Base-by-base conservation (phyloP, 2,113 vertebrate genomes). In the Lycaon pictus region DNA sequence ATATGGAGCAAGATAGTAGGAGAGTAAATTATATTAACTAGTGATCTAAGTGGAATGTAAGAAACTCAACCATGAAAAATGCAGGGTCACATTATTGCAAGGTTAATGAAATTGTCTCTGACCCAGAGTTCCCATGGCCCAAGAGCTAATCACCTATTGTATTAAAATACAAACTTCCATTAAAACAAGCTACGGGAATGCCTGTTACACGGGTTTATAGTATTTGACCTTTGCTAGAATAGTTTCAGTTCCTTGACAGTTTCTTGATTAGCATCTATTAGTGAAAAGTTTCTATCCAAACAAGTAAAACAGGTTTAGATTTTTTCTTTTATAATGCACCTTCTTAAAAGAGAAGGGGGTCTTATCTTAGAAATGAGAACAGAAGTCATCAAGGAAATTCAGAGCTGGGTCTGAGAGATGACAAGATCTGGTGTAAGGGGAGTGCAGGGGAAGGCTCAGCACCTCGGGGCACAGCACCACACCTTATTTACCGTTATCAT, bases 191-290 rank as follows among this genome's bases (percentile, higher is more conserved):
- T 95, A 20, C 63, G 2, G 51, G n/a, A 74, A 32, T 69, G 17
- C 76, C 88, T 53, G 56, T 48, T 72, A 72, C 4, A 94, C 37
- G n/a, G 13, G 76, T 92, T 65, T 37, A 56, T 11, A 87, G 48
- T 4, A n/a, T 95, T 81, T 93, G 96, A 93, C 53, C 86, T 88
- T 80, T 5, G 16, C 56, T 84, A 72, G 62, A 74, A 72, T 4
- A 79, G 35, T 76, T 86, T 37, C 29, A 8, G 65, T 84, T 32
- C 69, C 56, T 74, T 74, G 51, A 63, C n/a, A 86, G 82, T 72
- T 82, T 95, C 95, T 94, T 58, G 35, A 97, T 90, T 88, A 95
- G 60, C 63, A 53, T 90, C 84, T 90, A 81, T 76, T 69, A 95
- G 48, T 84, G n/a, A 90, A 94, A 84, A 83, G 32, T 62, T 90